These are phyloP conservation scores for Eristalis pertinax DNA, from an alignment of 2,888 invertebrate genomes.

Conservation along the genomic window DNA sequence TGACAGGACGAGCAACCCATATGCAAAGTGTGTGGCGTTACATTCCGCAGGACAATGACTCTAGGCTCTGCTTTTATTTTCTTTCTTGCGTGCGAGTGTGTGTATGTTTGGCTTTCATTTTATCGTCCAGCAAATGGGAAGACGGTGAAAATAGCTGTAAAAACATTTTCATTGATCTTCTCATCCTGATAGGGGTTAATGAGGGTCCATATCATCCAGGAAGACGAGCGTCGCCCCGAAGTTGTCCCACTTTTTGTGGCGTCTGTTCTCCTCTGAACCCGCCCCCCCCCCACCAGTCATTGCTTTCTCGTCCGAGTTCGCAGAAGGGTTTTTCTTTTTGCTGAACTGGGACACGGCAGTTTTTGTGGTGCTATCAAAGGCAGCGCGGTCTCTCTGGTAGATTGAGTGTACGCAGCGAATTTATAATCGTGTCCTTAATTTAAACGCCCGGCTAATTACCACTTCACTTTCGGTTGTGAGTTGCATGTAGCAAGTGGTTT, in stretches of 20 bases:
- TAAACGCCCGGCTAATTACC: conserved; percentile 63
- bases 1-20: not conserved
- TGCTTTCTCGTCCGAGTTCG: not conserved
- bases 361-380: not conserved
- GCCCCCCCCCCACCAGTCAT: not conserved
- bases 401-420: conserved; percentile 59
- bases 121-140: conserved; percentile 8
- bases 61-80: conserved; percentile 18
- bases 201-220: conserved; percentile 65
- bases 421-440: conserved; percentile 66
- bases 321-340: not conserved
- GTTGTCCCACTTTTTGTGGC: conserved; percentile 39
- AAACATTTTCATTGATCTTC: conserved; percentile 67
- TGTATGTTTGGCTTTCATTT: not conserved
- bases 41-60: conserved; percentile 65
- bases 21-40: conserved; percentile 8
- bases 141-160: conserved; percentile 21
- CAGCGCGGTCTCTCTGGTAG: conserved; percentile 7
- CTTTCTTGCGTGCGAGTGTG: not conserved
- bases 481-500: not conserved
- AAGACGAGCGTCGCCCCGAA: conserved; percentile 51
- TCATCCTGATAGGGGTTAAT: conserved; percentile 68
- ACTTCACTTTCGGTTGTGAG: conserved; percentile 33
- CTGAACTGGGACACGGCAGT: not conserved
- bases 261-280: not conserved